Base-by-base conservation (phyloP, 2,888 invertebrate genomes). In the Proisotoma minuta region DNA sequence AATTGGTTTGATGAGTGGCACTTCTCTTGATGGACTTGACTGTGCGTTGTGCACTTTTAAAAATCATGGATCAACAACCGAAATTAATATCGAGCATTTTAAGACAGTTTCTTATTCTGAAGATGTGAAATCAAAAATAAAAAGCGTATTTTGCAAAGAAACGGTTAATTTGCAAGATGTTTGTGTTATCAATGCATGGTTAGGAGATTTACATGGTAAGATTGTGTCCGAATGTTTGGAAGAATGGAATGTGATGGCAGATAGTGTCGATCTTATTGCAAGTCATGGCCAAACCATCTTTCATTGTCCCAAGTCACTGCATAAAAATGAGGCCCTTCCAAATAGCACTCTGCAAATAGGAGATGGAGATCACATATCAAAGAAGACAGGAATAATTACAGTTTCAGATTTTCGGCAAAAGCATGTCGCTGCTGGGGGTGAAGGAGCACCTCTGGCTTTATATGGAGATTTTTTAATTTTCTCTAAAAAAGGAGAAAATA, bases 211-310 rank as follows among this genome's bases (percentile, higher is more conserved):
- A 12, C 65, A 68, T 52, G 65, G 54, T 5, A 51, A 60, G 28
- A 60, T 68, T 47, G 52, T 65, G 12, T 29, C 60, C 1, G 29
- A 60, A 2, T 58, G 60, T 29, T 28, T 68, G 23, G 3, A 40
- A 22, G 22, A 51, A 1, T 68, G 68, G 68, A 49, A 48, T 1
- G 12, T 65, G 10, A 10, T 49, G 12, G 18, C 51, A 1, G 1
- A 8, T 0, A 54, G 60, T 5, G 27, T 65, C 10, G 68, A 68
- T 23, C n/a, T 68, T 4, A 60, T 68, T 23, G 68, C 68, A 12
- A 68, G 68, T 54, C 68, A 68, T 24, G 68, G 68, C 8, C 68
- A 68, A 62, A 68, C 68, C 1, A 27, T 68, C 18, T 68, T 48
- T 43, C 68, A 68, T 54, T 52, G 58, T 18, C 68, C 68, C 29